Percentiles rank a stretch among this genome's conserved stretches.
Conservation (phyloP, 2,113 vertebrate genomes). For the Rhinolophus sinicus region DNA sequence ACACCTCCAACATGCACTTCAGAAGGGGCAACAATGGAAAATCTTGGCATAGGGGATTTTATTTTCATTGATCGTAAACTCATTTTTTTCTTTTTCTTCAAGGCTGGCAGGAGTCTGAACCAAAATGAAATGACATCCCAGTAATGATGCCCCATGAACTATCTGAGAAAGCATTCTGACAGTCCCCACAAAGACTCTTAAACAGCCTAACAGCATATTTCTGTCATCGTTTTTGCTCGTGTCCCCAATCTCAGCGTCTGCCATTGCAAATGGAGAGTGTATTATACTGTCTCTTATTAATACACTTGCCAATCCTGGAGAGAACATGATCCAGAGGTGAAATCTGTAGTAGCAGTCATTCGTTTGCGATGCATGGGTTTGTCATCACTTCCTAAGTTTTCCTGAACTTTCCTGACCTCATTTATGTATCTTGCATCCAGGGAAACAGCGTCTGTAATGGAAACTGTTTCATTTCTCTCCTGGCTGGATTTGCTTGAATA, state of each 20-base stretch:
- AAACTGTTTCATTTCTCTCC: background rate
- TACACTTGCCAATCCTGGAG: background rate
- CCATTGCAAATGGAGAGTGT: no score
- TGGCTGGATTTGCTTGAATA: background rate
- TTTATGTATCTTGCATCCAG: background rate
- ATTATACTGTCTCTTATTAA: background rate
- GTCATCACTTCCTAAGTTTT: background rate
- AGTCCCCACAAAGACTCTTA: background rate
- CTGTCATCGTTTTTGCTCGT: no score
- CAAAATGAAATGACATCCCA: background rate
- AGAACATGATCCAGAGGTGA: background rate
- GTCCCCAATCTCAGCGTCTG: background rate
- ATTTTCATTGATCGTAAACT: background rate
- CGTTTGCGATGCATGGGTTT: background rate
- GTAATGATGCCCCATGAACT: background rate
- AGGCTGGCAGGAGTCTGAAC: background rate
- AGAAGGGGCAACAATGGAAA: background rate
- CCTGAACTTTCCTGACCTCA: background rate
- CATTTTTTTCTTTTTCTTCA: background rate
- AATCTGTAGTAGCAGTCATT: background rate
- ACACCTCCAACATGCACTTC: background rate
- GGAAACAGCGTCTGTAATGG: conserved; percentile 12
- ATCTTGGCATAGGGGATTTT: accelerated
- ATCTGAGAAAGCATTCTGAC: background rate
- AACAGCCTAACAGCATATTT: background rate